phyloP scores from a whole-genome alignment of 2,113 vertebrate genomes.

The Monarcha castaneiventris region DNA sequence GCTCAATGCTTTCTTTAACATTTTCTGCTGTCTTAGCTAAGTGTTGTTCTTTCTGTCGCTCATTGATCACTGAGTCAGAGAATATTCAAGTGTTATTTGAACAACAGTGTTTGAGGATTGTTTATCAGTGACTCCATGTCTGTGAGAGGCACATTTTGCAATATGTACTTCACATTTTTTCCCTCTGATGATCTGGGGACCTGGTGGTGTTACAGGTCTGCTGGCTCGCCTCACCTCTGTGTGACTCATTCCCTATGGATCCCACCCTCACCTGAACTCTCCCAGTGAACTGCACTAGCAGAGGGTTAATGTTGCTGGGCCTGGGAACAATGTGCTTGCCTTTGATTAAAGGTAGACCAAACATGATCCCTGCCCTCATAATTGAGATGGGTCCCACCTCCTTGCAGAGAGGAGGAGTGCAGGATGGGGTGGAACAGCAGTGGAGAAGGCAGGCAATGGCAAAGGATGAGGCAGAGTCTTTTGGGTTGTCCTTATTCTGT shows the following conservation, averaged over 20 bases:
- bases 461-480: neutral
- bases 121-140: slow-evolving; percentile 1
- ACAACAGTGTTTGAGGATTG: neutral
- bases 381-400: neutral
- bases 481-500: neutral
- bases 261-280: neutral
- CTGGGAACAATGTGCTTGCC: neutral
- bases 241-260: neutral
- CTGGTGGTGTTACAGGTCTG: neutral
- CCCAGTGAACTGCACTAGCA: neutral
- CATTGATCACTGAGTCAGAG: slow-evolving; percentile 49
- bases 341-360: neutral
- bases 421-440: neutral
- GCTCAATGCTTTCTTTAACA: neutral
- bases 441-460: neutral
- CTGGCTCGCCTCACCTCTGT: neutral
- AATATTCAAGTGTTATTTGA: slow-evolving; percentile 43
- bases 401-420: neutral
- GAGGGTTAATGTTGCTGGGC: neutral
- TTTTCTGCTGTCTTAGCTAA: neutral
- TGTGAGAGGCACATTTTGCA: slow-evolving; percentile 9
- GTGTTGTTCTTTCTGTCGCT: neutral
- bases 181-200: neutral
- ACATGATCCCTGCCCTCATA: neutral
- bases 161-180: neutral